These are phyloP conservation scores for Anabacerthia variegaticeps DNA, from an alignment of 2,797 vertebrate genomes.

Conservation along the genomic window DNA sequence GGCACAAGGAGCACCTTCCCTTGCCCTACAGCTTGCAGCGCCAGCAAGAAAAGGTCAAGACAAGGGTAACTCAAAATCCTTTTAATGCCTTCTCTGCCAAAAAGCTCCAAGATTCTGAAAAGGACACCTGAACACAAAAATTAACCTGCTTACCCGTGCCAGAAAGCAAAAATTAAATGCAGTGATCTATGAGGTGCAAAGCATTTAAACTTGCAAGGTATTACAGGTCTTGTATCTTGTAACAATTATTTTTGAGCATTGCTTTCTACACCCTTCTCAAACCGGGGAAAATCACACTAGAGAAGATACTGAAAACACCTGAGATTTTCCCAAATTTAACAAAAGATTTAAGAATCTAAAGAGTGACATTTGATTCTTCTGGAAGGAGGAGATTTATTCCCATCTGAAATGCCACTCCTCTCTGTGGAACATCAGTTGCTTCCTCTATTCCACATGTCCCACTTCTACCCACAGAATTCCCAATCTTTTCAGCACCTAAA, in stretches of 20 bases:
- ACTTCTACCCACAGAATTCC: not conserved
- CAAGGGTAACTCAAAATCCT: not conserved
- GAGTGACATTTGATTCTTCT: not conserved
- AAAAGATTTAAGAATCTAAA: not conserved
- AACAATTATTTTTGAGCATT: not conserved
- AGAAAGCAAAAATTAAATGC: not conserved
- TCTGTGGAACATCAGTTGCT: not conserved
- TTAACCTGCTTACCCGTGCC: not conserved
- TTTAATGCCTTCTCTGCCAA: not conserved
- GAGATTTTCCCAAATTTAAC: not conserved
- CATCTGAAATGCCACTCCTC: not conserved
- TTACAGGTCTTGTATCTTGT: not conserved
- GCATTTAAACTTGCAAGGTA: not conserved
- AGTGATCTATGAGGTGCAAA: not conserved
- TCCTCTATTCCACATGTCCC: rapidly evolving
- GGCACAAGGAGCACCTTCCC: not conserved
- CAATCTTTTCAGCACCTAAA: not conserved
- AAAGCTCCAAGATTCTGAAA: not conserved
- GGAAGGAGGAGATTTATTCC: not conserved
- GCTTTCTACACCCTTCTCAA: not conserved
- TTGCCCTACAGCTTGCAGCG: not conserved
- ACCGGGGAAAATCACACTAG: not conserved
- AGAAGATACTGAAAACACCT: not conserved
- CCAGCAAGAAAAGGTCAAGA: not conserved
- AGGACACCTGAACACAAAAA: not conserved